phyloP scores from a whole-genome alignment of 1,140 invertebrate genomes.

The Eubasilissa regina region DNA sequence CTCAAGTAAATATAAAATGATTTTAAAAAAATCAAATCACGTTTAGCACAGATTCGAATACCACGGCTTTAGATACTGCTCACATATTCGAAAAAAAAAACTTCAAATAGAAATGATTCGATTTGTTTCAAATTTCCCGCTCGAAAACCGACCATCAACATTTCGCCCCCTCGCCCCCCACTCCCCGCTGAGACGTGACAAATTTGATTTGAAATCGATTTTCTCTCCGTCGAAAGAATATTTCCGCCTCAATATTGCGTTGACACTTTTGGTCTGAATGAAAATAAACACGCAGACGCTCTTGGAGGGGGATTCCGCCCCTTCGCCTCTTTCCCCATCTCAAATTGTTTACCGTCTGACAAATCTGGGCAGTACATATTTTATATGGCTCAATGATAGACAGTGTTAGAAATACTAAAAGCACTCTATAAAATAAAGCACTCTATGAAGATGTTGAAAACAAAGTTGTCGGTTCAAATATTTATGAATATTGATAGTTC shows the following conservation, averaged over 20 bases:
- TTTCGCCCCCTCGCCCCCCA: conserved; percentile 41
- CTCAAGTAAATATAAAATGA: no score
- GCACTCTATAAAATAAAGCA: neutral
- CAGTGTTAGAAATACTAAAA: neutral
- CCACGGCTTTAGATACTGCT: conserved; percentile 5
- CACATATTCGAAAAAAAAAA: conserved; percentile 41
- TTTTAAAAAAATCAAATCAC: no score
- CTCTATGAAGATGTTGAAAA: neutral
- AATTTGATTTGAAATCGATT: conserved; percentile 60
- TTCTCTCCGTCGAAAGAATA: conserved; percentile 53
- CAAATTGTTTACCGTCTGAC: conserved; percentile 47
- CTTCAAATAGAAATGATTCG: conserved; percentile 50
- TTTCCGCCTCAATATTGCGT: conserved; percentile 51
- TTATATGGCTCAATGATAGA: conserved; percentile 30
- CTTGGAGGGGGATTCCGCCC: conserved; percentile 19
- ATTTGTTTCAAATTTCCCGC: conserved; percentile 59
- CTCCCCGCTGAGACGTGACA: conserved; percentile 55
- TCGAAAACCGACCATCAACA: conserved; percentile 50
- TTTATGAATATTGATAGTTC: no score
- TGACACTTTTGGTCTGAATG: conserved; percentile 42
- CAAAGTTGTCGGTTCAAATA: no score
- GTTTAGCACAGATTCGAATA: conserved; percentile 28
- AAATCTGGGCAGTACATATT: conserved; percentile 30
- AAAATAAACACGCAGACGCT: conserved; percentile 51
- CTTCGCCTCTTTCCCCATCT: neutral